These are phyloP conservation scores for Fistularia tabacaria DNA, from an alignment of 2,797 vertebrate species.

Conservation along the genomic window DNA sequence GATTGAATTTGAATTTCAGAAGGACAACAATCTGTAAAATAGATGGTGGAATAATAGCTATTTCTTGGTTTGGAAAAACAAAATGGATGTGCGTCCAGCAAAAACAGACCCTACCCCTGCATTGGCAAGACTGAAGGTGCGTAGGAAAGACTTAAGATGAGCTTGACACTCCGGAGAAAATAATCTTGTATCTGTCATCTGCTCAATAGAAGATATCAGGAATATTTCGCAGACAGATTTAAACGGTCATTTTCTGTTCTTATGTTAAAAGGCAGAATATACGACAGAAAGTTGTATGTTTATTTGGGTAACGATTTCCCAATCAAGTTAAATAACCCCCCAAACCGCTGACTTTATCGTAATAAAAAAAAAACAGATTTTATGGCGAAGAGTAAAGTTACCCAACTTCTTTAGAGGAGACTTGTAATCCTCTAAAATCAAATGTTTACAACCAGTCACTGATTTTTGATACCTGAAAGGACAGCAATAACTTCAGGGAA, in stretches of 20 bases:
- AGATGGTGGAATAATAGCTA: constrained; percentile 1
- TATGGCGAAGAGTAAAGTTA: too few relatives aligned
- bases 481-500: constrained; percentile 52
- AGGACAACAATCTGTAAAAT: constrained; percentile 59
- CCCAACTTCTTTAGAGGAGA: too few relatives aligned
- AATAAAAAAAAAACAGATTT: too few relatives aligned
- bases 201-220: constrained; percentile 5
- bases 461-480: constrained; percentile 54
- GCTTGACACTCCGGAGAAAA: constrained; percentile 24
- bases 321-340: too few relatives aligned
- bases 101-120: constrained; percentile 47
- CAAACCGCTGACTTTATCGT: too few relatives aligned
- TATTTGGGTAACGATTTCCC: too few relatives aligned
- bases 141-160: constrained; percentile 53
- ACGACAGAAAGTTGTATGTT: too few relatives aligned
- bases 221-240: not conserved
- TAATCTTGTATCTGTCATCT: constrained; percentile 46
- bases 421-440: too few relatives aligned
- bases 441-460: not conserved
- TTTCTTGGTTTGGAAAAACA: not conserved
- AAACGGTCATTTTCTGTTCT: too few relatives aligned
- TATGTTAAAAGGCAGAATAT: too few relatives aligned
- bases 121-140: constrained; percentile 57
- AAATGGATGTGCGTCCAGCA: not conserved
- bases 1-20: constrained; percentile 43